Evolutionary conservation across 2,888 invertebrate genomes (phyloP), one percentile per base, ranked within the genome.

Genomic region (Phortica okadai): DNA sequence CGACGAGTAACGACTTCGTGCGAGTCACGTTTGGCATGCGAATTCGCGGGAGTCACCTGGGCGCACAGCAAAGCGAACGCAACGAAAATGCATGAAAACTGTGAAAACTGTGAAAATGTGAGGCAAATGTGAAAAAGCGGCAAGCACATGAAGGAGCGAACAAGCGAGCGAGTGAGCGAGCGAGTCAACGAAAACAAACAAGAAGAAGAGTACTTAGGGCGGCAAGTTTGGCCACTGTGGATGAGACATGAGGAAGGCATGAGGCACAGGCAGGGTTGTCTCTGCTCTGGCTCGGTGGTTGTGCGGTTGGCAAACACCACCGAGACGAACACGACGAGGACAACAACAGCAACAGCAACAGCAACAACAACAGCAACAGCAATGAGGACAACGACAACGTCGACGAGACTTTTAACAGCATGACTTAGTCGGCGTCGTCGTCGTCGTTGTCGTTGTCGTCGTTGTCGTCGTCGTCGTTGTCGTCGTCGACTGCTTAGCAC

Each of bases 41-140:
- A 90, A 89, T 88, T 88, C 85, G 89, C 89, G 89, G 90, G 89
- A 88, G 84, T 84, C 80, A 81, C 83, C 84, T 85, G 88, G 89
- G 89, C 83, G 84, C 83, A 44, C 89, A 89, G 89, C 45, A 81
- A 82, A 79, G 75, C 41, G 76, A 81, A 81, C 66, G 41, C 73
- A 33, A 42, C 58, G 44, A 33, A 54, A 69, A 81, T 70, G 79
- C 75, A 73, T 78, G 77, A 78, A 73, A 41, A 66, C n/a, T 74
- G 54, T 78, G 77, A 78, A 73, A 41, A 66, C n/a, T 74, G 54
- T 66, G 50, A 69, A 76, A 69, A 50, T 50, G 50, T 50, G 50
- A 50, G 50, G 8, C 50, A 14, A 50, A 50, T 50, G 50, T 50
- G n/a, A 21, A 50, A 14, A 50, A 8, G 50, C 33, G 33, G 33